A percentile compares a stretch with the other conserved stretches of the same genome.
Evolutionary conservation across 2,797 vertebrate species (phyloP).

Genomic region (Onychomys leucogaster): DNA sequence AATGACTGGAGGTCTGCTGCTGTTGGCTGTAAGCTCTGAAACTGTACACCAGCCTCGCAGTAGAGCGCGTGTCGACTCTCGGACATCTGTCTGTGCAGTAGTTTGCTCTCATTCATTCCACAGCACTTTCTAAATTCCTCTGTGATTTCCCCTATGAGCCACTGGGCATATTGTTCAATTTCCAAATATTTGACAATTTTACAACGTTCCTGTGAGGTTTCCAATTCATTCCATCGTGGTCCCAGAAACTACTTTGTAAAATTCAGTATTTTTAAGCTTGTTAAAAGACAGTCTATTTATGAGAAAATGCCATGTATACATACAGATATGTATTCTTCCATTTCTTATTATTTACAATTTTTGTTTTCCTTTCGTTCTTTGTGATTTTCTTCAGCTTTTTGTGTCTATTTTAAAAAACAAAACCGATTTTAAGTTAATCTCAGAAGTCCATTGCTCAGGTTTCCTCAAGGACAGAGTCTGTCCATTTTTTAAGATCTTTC

Average conservation of each 20-base stretch:
- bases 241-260: background rate
- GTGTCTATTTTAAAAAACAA: background rate
- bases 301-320: background rate
- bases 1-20: background rate
- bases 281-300: background rate
- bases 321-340: background rate
- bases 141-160: background rate
- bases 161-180: background rate
- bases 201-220: background rate
- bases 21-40: background rate
- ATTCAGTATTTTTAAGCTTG: background rate
- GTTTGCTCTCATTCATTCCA: background rate
- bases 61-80: background rate
- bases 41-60: background rate
- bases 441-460: background rate
- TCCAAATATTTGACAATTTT: background rate
- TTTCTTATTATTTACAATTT: background rate
- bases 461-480: background rate
- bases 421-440: conserved; percentile 17
- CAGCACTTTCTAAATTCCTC: background rate
- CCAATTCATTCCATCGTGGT: background rate
- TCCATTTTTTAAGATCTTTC: background rate
- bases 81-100: background rate
- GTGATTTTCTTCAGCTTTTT: background rate
- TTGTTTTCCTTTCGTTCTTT: conserved; percentile 14